phyloP scores from a whole-genome alignment of 2,888 invertebrate species.

The Drosophila stalkeri region DNA sequence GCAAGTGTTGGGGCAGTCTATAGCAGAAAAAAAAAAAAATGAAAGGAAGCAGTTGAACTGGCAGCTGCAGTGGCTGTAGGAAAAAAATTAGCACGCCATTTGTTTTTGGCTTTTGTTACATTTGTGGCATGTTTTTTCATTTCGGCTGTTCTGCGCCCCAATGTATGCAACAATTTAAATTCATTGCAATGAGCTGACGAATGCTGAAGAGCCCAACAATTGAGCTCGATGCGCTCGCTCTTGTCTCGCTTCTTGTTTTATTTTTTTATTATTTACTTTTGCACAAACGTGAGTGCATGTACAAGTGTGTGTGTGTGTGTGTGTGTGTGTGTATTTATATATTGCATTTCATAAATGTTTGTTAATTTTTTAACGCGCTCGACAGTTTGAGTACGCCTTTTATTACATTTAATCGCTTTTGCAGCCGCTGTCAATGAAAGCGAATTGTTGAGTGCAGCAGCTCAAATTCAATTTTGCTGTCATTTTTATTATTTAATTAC shows the following conservation, averaged over 20 bases:
- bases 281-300: not conserved
- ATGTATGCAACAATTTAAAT: conserved; percentile 79
- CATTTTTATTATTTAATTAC: too few relatives aligned
- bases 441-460: conserved; percentile 22
- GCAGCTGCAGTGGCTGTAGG: conserved; percentile 38
- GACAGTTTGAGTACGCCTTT: conserved; percentile 8
- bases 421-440: conserved; percentile 40
- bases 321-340: not conserved
- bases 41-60: not conserved
- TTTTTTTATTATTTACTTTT: not conserved
- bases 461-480: conserved; percentile 33
- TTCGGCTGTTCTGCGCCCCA: conserved; percentile 50
- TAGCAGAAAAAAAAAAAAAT: conserved; percentile 11
- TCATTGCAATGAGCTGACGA: conserved; percentile 75
- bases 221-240: conserved; percentile 14
- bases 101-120: conserved; percentile 70
- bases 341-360: conserved; percentile 63
- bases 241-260: conserved; percentile 4
- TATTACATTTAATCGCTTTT: conserved; percentile 50
- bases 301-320: not conserved
- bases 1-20: conserved; percentile 57
- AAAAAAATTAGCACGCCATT: conserved; percentile 76
- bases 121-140: conserved; percentile 29
- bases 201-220: conserved; percentile 47
- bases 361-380: conserved; percentile 64